These are phyloP conservation scores for Chionomys nivalis DNA, from an alignment of 2,113 vertebrate species.

Conservation along the genomic window DNA sequence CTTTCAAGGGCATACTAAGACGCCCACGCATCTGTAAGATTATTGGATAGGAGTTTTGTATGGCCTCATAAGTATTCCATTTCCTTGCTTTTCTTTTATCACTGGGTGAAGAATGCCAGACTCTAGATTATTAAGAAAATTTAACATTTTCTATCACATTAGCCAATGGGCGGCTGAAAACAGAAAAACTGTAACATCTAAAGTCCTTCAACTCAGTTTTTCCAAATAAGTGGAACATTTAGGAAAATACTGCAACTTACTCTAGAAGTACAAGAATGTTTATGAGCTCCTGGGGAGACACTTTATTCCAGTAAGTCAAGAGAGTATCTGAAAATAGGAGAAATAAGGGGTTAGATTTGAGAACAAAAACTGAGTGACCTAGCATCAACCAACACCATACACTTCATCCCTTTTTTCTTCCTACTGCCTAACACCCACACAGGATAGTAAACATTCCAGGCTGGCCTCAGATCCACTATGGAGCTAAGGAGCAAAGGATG, in stretches of 20 bases:
- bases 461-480: not conserved
- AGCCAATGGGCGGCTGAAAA: conserved; percentile 9
- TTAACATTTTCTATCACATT: not conserved
- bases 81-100: not conserved
- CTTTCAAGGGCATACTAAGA: conserved; percentile 41
- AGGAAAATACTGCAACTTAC: conserved; percentile 88
- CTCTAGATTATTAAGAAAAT: conserved; percentile 11
- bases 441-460: not conserved
- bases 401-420: not conserved
- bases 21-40: not conserved
- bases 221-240: conserved; percentile 15
- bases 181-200: not conserved
- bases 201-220: not conserved
- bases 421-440: not conserved
- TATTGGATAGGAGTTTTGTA: conserved; percentile 16
- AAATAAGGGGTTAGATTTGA: conserved; percentile 48
- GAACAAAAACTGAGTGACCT: not conserved
- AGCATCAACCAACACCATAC: not conserved
- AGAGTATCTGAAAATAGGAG: conserved; percentile 90
- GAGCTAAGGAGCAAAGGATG: not conserved
- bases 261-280: conserved; percentile 95
- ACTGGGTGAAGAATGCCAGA: not conserved
- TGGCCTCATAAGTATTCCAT: not conserved
- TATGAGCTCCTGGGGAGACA: conserved; percentile 94
- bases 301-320: conserved; percentile 95